Conservation (phyloP, 2,797 vertebrate genomes). For the Scomberomorus guttatus region DNA sequence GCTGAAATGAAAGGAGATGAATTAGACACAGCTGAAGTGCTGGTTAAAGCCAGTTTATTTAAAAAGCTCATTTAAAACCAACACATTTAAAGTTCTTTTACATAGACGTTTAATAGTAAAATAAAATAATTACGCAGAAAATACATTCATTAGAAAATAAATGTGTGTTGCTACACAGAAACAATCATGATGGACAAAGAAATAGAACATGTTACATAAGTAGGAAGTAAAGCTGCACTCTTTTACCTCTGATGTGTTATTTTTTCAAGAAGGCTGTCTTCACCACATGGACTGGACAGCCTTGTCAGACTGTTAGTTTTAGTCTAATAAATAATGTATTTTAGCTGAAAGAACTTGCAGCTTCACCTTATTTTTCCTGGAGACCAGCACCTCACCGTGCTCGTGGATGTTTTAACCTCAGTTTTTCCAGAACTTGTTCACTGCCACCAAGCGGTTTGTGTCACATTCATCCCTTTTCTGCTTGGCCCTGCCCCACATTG, state of each 20-base stretch:
- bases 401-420: background rate
- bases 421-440: slow-evolving; percentile 27
- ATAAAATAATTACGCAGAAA: background rate
- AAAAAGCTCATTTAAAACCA: no score
- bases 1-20: background rate
- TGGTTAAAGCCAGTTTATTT: no score
- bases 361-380: background rate
- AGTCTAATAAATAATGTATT: slow-evolving; percentile 55
- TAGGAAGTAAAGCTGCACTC: background rate
- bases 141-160: no score
- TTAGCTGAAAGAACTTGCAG: slow-evolving; percentile 23
- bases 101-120: background rate
- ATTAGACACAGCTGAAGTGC: no score
- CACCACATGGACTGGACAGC: slow-evolving; percentile 16
- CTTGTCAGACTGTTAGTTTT: slow-evolving; percentile 48
- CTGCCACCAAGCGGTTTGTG: slow-evolving; percentile 42
- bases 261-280: slow-evolving; percentile 18
- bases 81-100: no score
- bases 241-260: slow-evolving; percentile 19
- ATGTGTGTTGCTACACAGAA: background rate
- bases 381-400: background rate
- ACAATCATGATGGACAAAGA: slow-evolving; percentile 24
- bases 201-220: slow-evolving; percentile 12
- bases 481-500: slow-evolving; percentile 10
- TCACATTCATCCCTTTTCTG: slow-evolving; percentile 10